Percentiles rank a stretch among this genome's conserved stretches.
Conservation (phyloP, 2,113 vertebrate species). For the Atrichornis clamosus region DNA sequence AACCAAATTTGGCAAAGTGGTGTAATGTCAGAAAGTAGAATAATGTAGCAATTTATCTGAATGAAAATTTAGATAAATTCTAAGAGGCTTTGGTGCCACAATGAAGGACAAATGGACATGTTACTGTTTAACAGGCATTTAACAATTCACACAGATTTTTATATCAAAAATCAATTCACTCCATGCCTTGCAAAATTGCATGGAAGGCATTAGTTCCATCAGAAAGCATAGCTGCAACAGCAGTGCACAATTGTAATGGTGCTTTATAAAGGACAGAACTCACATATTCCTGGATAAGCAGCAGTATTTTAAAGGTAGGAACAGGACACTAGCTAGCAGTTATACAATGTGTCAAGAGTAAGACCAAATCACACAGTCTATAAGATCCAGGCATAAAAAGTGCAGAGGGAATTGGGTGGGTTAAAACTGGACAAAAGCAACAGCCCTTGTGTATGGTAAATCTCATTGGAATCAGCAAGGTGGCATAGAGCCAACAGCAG, state of each 20-base stretch:
- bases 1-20: background rate
- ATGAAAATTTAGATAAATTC: background rate
- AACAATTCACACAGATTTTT: background rate
- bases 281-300: background rate
- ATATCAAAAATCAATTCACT: background rate
- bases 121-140: background rate
- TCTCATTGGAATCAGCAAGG: background rate
- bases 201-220: background rate
- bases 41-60: background rate
- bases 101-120: background rate
- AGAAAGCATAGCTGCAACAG: background rate
- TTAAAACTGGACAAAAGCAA: constrained; percentile 6
- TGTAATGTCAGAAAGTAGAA: background rate
- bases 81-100: background rate
- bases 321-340: background rate
- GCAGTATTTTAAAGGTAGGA: background rate
- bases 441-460: background rate
- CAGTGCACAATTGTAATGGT: background rate
- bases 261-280: background rate
- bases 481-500: constrained; percentile 1
- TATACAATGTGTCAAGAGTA: background rate
- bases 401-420: background rate
- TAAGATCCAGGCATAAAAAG: background rate
- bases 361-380: background rate
- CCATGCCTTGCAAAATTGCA: background rate